Base-by-base conservation (phyloP, 1,140 invertebrate genomes). In the Listronotus bonariensis region DNA sequence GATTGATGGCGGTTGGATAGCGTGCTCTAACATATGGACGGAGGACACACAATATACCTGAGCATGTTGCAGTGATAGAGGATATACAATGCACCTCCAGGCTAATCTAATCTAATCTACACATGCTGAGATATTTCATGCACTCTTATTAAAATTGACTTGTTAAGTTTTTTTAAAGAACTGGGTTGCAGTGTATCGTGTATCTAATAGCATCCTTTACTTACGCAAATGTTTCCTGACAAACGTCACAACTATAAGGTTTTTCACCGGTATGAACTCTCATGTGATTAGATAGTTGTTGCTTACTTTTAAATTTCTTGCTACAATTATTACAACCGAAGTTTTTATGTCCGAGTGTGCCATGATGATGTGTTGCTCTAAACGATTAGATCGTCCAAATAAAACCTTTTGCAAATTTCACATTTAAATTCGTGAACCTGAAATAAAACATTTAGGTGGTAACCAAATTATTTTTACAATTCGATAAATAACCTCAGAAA, bases 231-330 rank as follows among this genome's bases (percentile, higher is more conserved):
- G 14, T n/a, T 12, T 34, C 17, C 34, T 49, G 8, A 59, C 56
- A 59, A 34, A 59, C 17, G 10, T 59, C 43, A 38, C 56, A 59
- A 11, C 36, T 3, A 38, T 59, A 59, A n/a, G 56, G 56, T 20
- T 59, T 59, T 40, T 59, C 56, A n/a, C 56, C 56, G 9, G 56
- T 59, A 18, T 59, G 56, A 8, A 59, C 56, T 17, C 56, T 46
- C 9, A 6, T 48, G 46, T 59, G 56, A 38, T 59, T 59, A 6
- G 32, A 31, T 18, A 59, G 45, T 20, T 59, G 56, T 38, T 59
- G 56, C 17, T 49, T 59, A 26, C 34, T 59, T 36, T 59, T 59
- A 49, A 60, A 60, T 42, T 60, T 60, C 9, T 51, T 60, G 36
- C n/a, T 15, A 18, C 57, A 60, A 31, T 15, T 60, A 12, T 60